Evolutionary conservation across 2,797 vertebrate species (phyloP), one percentile per base, ranked within the genome.

Genomic region (Gymnothorax javanicus): DNA sequence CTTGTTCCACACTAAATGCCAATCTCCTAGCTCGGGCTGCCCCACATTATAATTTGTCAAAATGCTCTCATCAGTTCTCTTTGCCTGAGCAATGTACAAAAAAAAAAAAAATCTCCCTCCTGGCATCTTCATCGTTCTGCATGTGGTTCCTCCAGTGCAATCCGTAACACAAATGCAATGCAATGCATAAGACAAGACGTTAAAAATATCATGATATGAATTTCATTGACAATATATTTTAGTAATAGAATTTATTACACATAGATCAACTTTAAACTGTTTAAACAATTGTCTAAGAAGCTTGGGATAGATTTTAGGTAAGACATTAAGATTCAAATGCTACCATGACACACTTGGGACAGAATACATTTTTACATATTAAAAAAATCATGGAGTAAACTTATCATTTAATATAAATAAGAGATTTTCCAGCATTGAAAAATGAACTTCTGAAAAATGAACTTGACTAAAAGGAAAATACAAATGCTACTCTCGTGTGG

Each of bases 321-420:
- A 81, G n/a, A 56, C 77, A 23, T 7, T 11, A 7, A n/a, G n/a
- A n/a, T n/a, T 56, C 56, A 2, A 50, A 52, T 52, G 8, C 7
- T 54, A 79, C 43, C 75, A 54, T 79, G 75, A 52, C 75, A 33
- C 50, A 56, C 77, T n/a, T 81, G 50, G 77, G 52, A 81, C 9
- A 12, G 77, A 56, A 56, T 54, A 56, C 56, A 2, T 54, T n/a
- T 81, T 81, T 81, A 56, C 73, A 77, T 43, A 43, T 43, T 7
- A 20, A 52, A 79, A 79, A 52, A 79, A 33, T 77, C 73, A 17
- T 52, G 33, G 15, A 50, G 20, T 23, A 56, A 81, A 81, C 17
- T 20, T 81, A 81, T 81, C 77, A 56, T 81, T 54, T 54, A 52
- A 81, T 81, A 54, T 81, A 81, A 81, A 81, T n/a, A 56, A 81